Evolutionary conservation across 2,113 vertebrate species (phyloP).

Genomic region (Equus przewalskii): DNA sequence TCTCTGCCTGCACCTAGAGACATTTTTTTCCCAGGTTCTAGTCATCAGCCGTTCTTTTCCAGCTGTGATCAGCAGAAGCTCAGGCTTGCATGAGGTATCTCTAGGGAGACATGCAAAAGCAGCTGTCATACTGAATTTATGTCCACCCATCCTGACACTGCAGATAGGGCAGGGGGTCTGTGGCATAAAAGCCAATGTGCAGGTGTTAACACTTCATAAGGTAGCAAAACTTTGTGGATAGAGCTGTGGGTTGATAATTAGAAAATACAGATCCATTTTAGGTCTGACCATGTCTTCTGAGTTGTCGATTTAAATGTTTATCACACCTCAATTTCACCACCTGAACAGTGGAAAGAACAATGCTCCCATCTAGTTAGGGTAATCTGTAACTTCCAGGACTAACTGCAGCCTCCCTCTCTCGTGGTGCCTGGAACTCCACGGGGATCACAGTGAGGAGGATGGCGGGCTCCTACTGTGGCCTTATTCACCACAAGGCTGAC

Average conservation of each 20-base stretch:
- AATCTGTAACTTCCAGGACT: neutral
- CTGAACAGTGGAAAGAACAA: neutral
- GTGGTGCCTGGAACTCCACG: neutral
- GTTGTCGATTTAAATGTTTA: neutral
- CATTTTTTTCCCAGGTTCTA: neutral
- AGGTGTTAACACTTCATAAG: neutral
- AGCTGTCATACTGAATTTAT: neutral
- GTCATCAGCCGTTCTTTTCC: neutral
- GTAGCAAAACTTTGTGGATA: neutral
- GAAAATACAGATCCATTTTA: neutral
- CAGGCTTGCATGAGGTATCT: neutral
- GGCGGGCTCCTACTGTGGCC: neutral
- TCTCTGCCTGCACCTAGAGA: neutral
- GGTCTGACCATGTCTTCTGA: neutral
- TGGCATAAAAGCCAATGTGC: neutral
- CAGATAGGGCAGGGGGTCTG: neutral
- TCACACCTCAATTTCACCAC: neutral
- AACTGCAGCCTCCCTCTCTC: neutral
- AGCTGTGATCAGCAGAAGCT: neutral
- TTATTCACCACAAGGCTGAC: neutral
- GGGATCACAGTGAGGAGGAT: neutral
- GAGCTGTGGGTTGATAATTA: neutral
- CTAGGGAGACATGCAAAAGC: neutral
- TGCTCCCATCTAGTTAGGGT: neutral
- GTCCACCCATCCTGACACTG: neutral